Conservation (phyloP, 1,140 invertebrate species). For the Pomacea maculata region DNA sequence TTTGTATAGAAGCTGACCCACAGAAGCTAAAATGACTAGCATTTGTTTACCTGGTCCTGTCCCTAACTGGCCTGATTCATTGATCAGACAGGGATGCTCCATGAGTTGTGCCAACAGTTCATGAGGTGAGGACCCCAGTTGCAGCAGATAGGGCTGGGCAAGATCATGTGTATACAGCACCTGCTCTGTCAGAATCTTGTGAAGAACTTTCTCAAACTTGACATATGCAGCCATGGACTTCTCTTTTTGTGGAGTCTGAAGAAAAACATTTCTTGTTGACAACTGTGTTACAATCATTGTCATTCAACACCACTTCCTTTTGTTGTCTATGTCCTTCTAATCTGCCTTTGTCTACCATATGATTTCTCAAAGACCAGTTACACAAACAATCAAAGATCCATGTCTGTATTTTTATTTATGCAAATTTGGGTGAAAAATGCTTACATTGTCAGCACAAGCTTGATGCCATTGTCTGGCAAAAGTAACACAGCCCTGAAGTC, state of each 20-base stretch:
- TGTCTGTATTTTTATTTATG: too few relatives aligned
- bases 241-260: conserved; percentile 39
- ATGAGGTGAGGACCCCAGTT: conserved; percentile 35
- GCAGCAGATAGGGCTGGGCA: conserved; percentile 41
- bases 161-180: conserved; percentile 44
- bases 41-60: not conserved
- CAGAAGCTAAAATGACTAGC: too few relatives aligned
- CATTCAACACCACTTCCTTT: too few relatives aligned
- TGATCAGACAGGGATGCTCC: conserved; percentile 34
- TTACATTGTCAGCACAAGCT: conserved; percentile 33
- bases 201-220: conserved; percentile 46
- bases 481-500: conserved; percentile 42
- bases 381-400: too few relatives aligned
- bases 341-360: too few relatives aligned
- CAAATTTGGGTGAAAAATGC: not conserved
- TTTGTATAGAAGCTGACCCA: not conserved
- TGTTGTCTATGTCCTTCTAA: too few relatives aligned
- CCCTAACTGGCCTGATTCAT: too few relatives aligned
- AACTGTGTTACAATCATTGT: too few relatives aligned
- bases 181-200: conserved; percentile 48
- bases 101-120: conserved; percentile 48
- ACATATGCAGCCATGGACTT: conserved; percentile 44
- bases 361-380: too few relatives aligned
- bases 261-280: too few relatives aligned
- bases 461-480: conserved; percentile 47